Base-by-base conservation (phyloP, 2,113 vertebrate species). In the Neolamprologus ventralis region DNA sequence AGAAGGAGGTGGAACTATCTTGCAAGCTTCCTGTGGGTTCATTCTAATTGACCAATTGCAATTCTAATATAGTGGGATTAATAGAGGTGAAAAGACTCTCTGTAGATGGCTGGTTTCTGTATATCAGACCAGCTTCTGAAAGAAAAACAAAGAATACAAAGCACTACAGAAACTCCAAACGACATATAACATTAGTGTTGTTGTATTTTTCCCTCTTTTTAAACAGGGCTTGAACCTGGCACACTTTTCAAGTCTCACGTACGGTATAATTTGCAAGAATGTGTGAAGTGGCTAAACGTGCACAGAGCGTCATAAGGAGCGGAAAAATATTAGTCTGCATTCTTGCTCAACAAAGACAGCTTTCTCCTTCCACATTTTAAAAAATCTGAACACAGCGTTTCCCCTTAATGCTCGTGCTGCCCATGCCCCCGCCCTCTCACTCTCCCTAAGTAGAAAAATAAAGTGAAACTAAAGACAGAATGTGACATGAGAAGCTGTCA, bases 401-500 rank as follows among this genome's bases (percentile, higher is more conserved):
- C 71, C 84, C 53, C 47, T 82, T 45, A 86, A 87, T 11, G 6
- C 19, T 2, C 2, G 2, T 17, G 28, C 33, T 17, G 19, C 17
- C 28, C 79, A 31, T 14, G 17, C 17, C n/a, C n/a, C n/a, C 26
- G 1, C 19, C 35, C 28, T 21, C 55, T 47, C n/a, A n/a, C 6
- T n/a, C 31, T 68, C 65, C 45, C 47, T 63, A 4, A n/a, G 75
- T 85, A 75, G 54, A 83, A 82, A 88, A 83, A 82, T 85, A 89
- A 92, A 90, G 85, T 90, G 91, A 92, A 95, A 94, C 86, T 83
- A 88, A 87, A 93, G 87, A 90, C 82, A 86, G 83, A 90, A 89
- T 81, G 88, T 93, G 88, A 93, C 91, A 87, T 71, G 90, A 90
- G 89, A 91, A 89, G 81, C 84, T 93, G 88, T 91, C 89, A 87